phyloP scores from a whole-genome alignment of 1,140 invertebrate genomes.

The Hestina assimilis region DNA sequence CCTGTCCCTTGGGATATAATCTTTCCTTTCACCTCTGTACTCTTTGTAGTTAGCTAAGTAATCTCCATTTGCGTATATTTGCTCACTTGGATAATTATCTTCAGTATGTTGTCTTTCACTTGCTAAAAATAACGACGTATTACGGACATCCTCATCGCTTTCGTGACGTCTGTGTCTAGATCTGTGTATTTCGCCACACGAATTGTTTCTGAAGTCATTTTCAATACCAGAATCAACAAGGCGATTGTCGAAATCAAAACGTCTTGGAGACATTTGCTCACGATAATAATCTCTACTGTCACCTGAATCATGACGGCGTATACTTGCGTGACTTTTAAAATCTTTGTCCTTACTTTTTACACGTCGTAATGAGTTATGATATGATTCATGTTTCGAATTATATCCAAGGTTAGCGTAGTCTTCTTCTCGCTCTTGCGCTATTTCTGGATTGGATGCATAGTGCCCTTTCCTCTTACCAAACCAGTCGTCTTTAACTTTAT shows the following conservation, averaged over 20 bases:
- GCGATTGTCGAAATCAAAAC: conserved; percentile 80
- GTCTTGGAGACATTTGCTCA: conserved; percentile 66
- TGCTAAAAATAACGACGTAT: conserved; percentile 82
- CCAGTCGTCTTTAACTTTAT: conserved; percentile 68
- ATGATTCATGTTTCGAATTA: conserved; percentile 71
- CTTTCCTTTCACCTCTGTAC: conserved; percentile 62
- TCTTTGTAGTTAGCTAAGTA: conserved; percentile 60
- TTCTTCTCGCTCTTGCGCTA: conserved; percentile 72
- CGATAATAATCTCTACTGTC: conserved; percentile 74
- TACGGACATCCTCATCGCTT: conserved; percentile 83
- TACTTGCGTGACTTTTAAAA: conserved; percentile 69
- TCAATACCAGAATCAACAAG: conserved; percentile 88
- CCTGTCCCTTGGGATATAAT: conserved; percentile 81
- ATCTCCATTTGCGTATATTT: conserved; percentile 70
- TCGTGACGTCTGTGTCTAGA: conserved; percentile 63
- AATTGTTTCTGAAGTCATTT: conserved; percentile 86
- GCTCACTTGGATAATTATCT: conserved; percentile 73
- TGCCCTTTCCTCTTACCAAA: conserved; percentile 76
- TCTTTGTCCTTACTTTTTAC: conserved; percentile 67
- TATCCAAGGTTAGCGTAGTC: conserved; percentile 68
- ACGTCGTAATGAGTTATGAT: conserved; percentile 78
- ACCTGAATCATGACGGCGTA: conserved; percentile 69
- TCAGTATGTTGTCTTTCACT: conserved; percentile 83
- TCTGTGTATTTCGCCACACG: conserved; percentile 79
- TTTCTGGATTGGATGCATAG: conserved; percentile 80